A percentile compares a stretch with the other conserved stretches of the same genome.
Evolutionary conservation across 2,113 vertebrate genomes (phyloP).

Genomic region (Rhinoptilus africanus): DNA sequence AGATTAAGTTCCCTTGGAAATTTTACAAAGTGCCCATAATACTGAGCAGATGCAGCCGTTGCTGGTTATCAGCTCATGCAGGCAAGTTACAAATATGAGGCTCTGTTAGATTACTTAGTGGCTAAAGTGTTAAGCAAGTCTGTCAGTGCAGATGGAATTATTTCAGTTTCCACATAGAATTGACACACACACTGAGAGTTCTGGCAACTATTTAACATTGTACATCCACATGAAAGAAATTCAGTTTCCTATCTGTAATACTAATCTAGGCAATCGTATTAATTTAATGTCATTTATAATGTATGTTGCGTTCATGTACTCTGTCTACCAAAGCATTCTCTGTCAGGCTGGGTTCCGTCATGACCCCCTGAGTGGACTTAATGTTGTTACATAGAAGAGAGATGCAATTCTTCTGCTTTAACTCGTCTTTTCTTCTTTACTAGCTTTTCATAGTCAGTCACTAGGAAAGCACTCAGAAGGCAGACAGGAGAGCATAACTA

Average conservation of each 20-base stretch:
- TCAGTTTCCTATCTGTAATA: background rate
- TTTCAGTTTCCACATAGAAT: background rate
- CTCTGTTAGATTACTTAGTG: background rate
- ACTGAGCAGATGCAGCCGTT: background rate
- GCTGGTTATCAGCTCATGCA: background rate
- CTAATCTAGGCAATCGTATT: background rate
- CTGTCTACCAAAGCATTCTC: background rate
- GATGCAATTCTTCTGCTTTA: background rate
- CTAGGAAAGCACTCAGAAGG: background rate
- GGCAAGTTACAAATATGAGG: background rate
- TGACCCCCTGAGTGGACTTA: background rate
- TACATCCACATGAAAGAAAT: background rate
- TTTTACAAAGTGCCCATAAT: background rate
- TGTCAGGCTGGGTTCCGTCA: background rate
- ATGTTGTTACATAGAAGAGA: background rate
- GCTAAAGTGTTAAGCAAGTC: background rate
- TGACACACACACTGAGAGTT: background rate
- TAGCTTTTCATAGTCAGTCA: background rate
- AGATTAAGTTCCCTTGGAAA: background rate
- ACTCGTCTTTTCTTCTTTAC: background rate
- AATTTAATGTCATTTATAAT: background rate
- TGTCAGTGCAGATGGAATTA: background rate
- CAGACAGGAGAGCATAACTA: background rate
- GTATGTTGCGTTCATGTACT: background rate
- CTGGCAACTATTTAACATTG: background rate